A percentile compares a stretch with the other conserved stretches of the same genome.
phyloP scores from a whole-genome alignment of 2,113 vertebrate species.

The Anser brachyrhynchus region DNA sequence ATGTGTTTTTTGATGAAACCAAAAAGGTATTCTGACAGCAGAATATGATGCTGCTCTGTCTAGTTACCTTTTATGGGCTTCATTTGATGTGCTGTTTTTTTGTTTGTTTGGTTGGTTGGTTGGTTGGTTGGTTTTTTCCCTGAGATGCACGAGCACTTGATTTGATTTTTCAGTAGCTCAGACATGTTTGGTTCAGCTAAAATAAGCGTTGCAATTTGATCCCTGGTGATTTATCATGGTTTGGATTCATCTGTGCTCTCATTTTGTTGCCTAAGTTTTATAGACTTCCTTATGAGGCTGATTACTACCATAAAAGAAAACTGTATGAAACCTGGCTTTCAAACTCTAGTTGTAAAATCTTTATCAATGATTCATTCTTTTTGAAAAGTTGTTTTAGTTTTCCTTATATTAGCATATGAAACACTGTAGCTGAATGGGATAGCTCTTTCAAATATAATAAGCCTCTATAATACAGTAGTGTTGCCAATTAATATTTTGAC shows the following conservation, averaged over 20 bases:
- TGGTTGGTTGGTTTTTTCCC: not conserved
- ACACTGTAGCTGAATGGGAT: not conserved
- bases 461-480: not conserved
- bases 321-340: not conserved
- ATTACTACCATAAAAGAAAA: not conserved
- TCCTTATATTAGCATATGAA: not conserved
- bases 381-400: not conserved
- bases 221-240: not conserved
- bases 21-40: not conserved
- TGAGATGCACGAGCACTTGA: not conserved
- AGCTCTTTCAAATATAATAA: not conserved
- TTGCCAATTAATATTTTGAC: not conserved
- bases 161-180: slow-evolving; percentile 39
- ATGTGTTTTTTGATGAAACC: not conserved
- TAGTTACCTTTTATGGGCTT: not conserved
- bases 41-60: not conserved
- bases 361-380: not conserved
- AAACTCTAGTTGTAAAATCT: not conserved
- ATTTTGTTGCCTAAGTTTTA: slow-evolving; percentile 9
- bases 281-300: slow-evolving; percentile 1
- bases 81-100: not conserved
- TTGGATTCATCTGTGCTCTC: slow-evolving; percentile 1
- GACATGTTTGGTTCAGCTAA: not conserved
- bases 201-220: not conserved
- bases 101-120: no score